A percentile compares a stretch with the other conserved stretches of the same genome.
phyloP scores from a whole-genome alignment of 2,113 vertebrate genomes.

The Cromileptes altivelis region DNA sequence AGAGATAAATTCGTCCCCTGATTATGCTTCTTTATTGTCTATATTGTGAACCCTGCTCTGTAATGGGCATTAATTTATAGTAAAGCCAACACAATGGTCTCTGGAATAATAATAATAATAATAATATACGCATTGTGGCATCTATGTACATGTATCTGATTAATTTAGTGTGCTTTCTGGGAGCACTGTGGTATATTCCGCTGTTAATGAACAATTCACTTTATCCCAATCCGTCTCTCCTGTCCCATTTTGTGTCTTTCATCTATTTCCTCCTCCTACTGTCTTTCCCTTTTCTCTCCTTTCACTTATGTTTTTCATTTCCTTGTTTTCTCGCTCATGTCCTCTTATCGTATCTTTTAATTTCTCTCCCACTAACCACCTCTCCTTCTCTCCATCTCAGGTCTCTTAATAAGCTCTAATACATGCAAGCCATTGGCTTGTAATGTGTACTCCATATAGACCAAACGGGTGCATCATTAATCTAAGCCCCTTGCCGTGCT shows the following conservation, averaged over 20 bases:
- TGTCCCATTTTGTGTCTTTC: conserved; percentile 20
- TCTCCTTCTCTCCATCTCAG: conserved; percentile 34
- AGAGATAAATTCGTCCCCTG: conserved; percentile 53
- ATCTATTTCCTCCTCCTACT: neutral
- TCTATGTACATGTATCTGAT: conserved; percentile 57
- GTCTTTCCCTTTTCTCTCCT: neutral
- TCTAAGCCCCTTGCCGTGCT: conserved; percentile 68
- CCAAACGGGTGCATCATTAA: conserved; percentile 77
- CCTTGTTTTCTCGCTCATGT: conserved; percentile 11
- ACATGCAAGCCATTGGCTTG: conserved; percentile 64
- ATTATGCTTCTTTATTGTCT: conserved; percentile 50
- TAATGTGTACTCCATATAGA: conserved; percentile 65
- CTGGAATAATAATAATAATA: conserved; percentile 60
- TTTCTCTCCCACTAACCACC: conserved; percentile 32
- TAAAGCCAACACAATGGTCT: conserved; percentile 62
- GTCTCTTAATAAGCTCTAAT: conserved; percentile 66
- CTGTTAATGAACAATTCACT: conserved; percentile 53
- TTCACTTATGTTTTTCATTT: neutral
- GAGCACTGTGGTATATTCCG: conserved; percentile 43
- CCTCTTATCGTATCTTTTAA: conserved; percentile 26
- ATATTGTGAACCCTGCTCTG: conserved; percentile 32
- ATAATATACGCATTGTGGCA: conserved; percentile 50
- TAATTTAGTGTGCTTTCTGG: conserved; percentile 60
- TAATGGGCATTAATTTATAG: conserved; percentile 11
- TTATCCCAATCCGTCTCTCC: neutral